Evolutionary conservation across 2,797 vertebrate genomes (phyloP), one percentile per base, ranked within the genome.

Genomic region (Sebastes matsubarae): DNA sequence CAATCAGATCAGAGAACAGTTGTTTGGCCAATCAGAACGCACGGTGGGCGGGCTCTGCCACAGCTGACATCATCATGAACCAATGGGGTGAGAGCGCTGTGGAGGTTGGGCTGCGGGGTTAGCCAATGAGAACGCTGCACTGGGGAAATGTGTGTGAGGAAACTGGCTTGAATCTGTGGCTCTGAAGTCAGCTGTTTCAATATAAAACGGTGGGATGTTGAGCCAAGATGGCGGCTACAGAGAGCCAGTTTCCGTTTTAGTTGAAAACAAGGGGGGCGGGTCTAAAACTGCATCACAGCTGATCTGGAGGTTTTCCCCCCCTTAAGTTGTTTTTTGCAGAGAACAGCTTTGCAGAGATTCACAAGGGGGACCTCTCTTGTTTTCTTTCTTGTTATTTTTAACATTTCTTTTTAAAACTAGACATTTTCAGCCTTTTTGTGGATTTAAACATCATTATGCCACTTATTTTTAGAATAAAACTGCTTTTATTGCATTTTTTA

Each of bases 271-370:
- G 92, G 84, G 82, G 82, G 96, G 94, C 86, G 94, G 91, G 93
- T 80, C 86, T 61, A 61, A 66, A 93, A 80, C 88, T 82, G 92
- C 94, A 96, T 94, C 93, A 93, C 95, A 96, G 95, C 95, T 96
- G 95, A 95, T 95, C 88, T 68, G 81, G 87, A 93, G 89, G 85
- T 79, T 79, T 72, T 81, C 89, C 92, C 90, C 93, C 89, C 86
- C 86, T 84, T 84, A 94, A 95, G 91, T 96, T 96, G 94, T 95
- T 95, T 95, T 95, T 94, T 95, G 92, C 92, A 91, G 91, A 88
- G 90, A 95, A 88, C 90, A 91, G 93, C 91, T 91, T 93, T 94
- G 94, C 94, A 95, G 93, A 93, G 92, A 95, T 89, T 92, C 86
- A 91, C 77, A 80, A 80, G 77, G 83, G 91, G 82, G 72, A 85